A percentile compares a stretch with the other conserved stretches of the same genome.
Evolutionary conservation across 2,113 vertebrate genomes (phyloP).

Genomic region (Cinclus mexicanus): DNA sequence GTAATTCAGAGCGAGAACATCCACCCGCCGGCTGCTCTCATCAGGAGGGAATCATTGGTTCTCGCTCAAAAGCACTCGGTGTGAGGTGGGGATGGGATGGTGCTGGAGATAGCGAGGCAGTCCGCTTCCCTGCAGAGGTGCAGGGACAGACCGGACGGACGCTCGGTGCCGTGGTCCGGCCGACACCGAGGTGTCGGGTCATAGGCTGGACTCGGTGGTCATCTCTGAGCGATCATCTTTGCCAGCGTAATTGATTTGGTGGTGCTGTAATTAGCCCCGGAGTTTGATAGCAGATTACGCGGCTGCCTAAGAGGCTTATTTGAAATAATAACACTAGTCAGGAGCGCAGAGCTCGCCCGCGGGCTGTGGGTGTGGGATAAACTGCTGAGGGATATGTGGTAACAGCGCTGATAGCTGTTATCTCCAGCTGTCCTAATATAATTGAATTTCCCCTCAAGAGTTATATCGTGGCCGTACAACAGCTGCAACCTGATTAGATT

Average conservation of each 20-base stretch:
- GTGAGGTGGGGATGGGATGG: fast-evolving
- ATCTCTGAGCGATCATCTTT: background rate
- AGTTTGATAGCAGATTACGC: background rate
- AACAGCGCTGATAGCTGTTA: background rate
- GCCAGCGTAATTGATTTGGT: background rate
- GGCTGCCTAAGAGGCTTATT: constrained; percentile 30
- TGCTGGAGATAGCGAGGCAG: background rate
- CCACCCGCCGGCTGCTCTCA: background rate
- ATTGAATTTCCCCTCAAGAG: constrained; percentile 43
- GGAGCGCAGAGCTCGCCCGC: background rate
- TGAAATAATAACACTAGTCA: background rate
- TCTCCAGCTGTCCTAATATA: constrained; percentile 50
- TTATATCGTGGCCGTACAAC: background rate
- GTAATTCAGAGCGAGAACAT: fast-evolving
- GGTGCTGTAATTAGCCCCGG: background rate
- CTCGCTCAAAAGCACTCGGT: fast-evolving
- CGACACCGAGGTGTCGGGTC: background rate
- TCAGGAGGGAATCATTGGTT: fast-evolving
- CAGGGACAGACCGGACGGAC: fast-evolving
- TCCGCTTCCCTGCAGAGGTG: too few relatives aligned
- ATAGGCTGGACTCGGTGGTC: fast-evolving
- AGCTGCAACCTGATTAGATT: constrained; percentile 52
- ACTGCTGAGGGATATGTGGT: background rate
- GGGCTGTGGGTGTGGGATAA: background rate
- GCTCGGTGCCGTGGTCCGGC: background rate